Base-by-base conservation (phyloP, 2,113 vertebrate genomes). In the Chloroceryle aenea region DNA sequence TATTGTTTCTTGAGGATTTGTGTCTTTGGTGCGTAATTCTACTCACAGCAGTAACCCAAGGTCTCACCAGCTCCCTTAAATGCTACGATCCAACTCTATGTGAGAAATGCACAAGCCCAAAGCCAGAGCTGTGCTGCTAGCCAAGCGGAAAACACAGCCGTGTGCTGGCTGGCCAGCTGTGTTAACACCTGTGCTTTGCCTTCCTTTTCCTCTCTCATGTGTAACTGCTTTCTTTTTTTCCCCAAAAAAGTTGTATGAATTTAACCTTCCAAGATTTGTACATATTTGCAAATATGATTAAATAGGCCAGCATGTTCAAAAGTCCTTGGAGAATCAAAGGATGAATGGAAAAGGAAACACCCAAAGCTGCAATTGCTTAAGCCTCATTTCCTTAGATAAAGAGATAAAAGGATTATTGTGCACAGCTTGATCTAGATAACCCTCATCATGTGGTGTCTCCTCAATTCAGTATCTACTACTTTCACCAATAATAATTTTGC, bases 361-460 rank as follows among this genome's bases (percentile, higher is more conserved):
- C 32, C 61, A 81, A 15, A 8, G 16, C 30, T 8, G 11, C 58
- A 83, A 45, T 86, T 88, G 43, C 86, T 90, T 90, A 90, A 90
- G 55, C 77, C 32, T 92, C 17, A 71, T 63, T 90, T 86, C 82
- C 90, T 67, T 67, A 77, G 91, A 80, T 90, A 85, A 87, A 71
- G 93, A 75, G 85, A 81, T 89, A 67, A 85, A 96, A 76, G 40
- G 45, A 90, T 93, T 77, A 80, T 36, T 40, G 59, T n/a, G 80
- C 22, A 36, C 10, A 68, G 22, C 2, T 10, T 77, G 34, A 73
- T 58, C 12, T 16, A 58, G 40, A 25, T 73, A 90, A 84, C 13
- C 10, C 45, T 22, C 16, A 25, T 14, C 29, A 50, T 1, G 1
- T 8, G 40, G 29, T 17, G 10, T 25, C 25, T 47, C 30, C 19